A percentile compares a stretch with the other conserved stretches of the same genome.
Conservation (phyloP, 2,797 vertebrate species). For the Sibirionetta formosa region DNA sequence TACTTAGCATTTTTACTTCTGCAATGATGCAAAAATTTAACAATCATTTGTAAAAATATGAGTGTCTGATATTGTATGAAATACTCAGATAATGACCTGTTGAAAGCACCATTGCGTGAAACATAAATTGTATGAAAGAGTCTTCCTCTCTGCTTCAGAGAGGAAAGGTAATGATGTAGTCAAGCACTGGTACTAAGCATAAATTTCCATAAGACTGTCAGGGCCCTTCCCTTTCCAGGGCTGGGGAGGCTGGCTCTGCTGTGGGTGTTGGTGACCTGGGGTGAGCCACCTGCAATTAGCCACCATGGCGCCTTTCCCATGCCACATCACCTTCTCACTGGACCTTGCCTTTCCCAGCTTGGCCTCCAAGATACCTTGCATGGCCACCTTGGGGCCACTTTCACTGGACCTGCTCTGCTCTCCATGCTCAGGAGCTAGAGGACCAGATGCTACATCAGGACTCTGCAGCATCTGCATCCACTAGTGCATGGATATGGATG, state of each 20-base stretch:
- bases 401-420: neutral
- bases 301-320: rapidly evolving
- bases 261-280: rapidly evolving
- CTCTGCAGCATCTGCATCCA: neutral
- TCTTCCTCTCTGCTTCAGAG: neutral
- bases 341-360: neutral
- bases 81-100: neutral
- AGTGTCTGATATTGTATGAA: neutral
- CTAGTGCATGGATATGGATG: rapidly evolving
- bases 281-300: neutral
- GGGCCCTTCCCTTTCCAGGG: neutral
- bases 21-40: rapidly evolving
- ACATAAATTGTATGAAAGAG: neutral
- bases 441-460: rapidly evolving
- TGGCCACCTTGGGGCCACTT: neutral
- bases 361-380: neutral
- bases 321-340: rapidly evolving
- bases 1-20: neutral
- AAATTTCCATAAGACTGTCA: neutral
- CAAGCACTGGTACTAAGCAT: neutral
- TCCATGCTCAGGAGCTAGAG: neutral
- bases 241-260: neutral
- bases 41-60: neutral
- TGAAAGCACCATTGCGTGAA: neutral
- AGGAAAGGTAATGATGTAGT: neutral